phyloP scores from a whole-genome alignment of 2,797 vertebrate species.

The Botia kubotai region DNA sequence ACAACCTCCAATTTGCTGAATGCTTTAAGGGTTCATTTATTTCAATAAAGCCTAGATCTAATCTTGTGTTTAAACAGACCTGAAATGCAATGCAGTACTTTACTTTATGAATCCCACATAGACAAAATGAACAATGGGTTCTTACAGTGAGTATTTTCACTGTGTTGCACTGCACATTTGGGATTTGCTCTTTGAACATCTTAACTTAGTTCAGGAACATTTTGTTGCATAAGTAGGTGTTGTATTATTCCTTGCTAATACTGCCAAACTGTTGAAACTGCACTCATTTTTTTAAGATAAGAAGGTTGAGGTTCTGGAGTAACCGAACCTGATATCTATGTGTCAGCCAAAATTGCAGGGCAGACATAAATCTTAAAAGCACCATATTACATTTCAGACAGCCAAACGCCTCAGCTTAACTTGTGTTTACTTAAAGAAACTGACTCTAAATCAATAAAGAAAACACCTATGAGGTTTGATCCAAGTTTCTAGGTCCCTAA shows the following conservation, averaged over 20 bases:
- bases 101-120: not conserved
- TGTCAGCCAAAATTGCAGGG: slow-evolving; percentile 52
- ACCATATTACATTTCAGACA: slow-evolving; percentile 66
- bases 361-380: slow-evolving; percentile 55
- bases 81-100: too few species aligned
- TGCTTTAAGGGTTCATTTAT: too few species aligned
- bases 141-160: not conserved
- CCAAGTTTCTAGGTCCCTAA: slow-evolving; percentile 65
- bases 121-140: not conserved
- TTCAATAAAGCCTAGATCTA: too few species aligned
- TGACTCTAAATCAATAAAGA: slow-evolving; percentile 58
- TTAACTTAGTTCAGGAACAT: slow-evolving; percentile 64
- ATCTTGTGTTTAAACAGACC: too few species aligned
- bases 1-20: too few species aligned
- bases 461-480: slow-evolving; percentile 65
- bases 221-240: slow-evolving; percentile 62
- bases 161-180: not conserved
- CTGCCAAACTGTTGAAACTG: not conserved
- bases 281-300: slow-evolving; percentile 32
- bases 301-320: slow-evolving; percentile 57
- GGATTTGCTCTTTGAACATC: not conserved
- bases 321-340: slow-evolving; percentile 46
- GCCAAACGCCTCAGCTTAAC: slow-evolving; percentile 34
- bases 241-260: slow-evolving; percentile 32
- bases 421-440: slow-evolving; percentile 58